phyloP scores from a whole-genome alignment of 2,888 invertebrate species.

The Diaphora mendica region DNA sequence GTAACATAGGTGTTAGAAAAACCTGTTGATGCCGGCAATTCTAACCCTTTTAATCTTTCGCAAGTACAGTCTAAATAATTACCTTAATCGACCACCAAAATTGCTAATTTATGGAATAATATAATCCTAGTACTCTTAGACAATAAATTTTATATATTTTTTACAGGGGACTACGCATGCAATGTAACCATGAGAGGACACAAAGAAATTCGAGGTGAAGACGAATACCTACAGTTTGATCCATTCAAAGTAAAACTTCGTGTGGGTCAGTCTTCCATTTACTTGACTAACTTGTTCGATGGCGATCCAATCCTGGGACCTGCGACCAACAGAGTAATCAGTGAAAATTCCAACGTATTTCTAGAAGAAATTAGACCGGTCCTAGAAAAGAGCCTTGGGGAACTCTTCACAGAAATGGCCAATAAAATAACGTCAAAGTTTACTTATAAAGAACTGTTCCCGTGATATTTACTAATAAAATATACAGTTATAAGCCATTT shows the following conservation, averaged over 20 bases:
- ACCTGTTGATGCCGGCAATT: no score
- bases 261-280: conserved; percentile 87
- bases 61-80: no score
- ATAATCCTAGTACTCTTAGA: not conserved
- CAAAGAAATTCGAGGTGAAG: conserved; percentile 84
- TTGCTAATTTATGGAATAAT: no score
- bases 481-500: conserved; percentile 31
- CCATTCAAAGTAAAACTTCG: conserved; percentile 88
- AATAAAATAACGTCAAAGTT: conserved; percentile 90
- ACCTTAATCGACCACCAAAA: no score
- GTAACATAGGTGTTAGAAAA: no score
- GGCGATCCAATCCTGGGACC: conserved; percentile 88
- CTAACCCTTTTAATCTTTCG: no score
- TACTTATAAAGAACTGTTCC: conserved; percentile 90
- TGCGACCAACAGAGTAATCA: conserved; percentile 89
- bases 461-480: conserved; percentile 62
- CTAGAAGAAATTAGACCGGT: conserved; percentile 89
- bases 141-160: not conserved
- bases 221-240: conserved; percentile 88
- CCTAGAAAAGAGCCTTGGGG: conserved; percentile 87
- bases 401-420: conserved; percentile 89
- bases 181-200: conserved; percentile 88
- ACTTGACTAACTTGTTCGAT: conserved; percentile 89
- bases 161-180: conserved; percentile 88
- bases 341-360: conserved; percentile 89